Conservation (phyloP, 2,888 invertebrate genomes). For the Tenthredo scrophulariae region DNA sequence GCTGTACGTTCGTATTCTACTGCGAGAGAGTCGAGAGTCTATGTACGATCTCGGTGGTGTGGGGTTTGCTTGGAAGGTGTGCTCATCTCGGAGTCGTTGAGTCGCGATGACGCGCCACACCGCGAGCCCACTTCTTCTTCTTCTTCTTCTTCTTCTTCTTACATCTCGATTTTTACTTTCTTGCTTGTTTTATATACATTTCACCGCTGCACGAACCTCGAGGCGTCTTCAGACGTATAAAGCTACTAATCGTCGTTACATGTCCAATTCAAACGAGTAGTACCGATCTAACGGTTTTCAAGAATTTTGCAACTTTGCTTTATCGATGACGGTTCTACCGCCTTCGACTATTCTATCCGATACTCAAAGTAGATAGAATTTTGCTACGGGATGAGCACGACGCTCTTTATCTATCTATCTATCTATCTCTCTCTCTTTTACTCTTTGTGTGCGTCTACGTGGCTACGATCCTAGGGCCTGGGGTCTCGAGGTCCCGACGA, state of each 20-base stretch:
- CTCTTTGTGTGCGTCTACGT: conserved; percentile 39
- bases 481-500: conserved; percentile 60
- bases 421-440: not conserved
- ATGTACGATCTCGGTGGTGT: conserved; percentile 6
- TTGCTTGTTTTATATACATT: not conserved
- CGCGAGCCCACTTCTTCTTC: conserved; percentile 14
- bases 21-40: not conserved
- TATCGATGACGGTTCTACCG: not conserved
- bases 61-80: conserved; percentile 13
- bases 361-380: not conserved
- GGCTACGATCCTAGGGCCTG: conserved; percentile 54
- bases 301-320: not conserved
- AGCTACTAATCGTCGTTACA: conserved; percentile 5
- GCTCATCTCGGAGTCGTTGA: conserved; percentile 46
- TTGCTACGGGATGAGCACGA: conserved; percentile 29
- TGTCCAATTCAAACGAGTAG: not conserved
- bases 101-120: conserved; percentile 44
- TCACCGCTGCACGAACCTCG: not conserved
- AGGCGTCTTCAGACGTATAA: conserved; percentile 10
- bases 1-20: not conserved
- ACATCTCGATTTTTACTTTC: not conserved
- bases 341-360: not conserved
- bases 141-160: conserved; percentile 47
- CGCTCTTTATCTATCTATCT: not conserved
- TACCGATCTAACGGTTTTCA: not conserved